phyloP scores from a whole-genome alignment of 1,140 invertebrate species.

The Neoseiulus cucumeris region DNA sequence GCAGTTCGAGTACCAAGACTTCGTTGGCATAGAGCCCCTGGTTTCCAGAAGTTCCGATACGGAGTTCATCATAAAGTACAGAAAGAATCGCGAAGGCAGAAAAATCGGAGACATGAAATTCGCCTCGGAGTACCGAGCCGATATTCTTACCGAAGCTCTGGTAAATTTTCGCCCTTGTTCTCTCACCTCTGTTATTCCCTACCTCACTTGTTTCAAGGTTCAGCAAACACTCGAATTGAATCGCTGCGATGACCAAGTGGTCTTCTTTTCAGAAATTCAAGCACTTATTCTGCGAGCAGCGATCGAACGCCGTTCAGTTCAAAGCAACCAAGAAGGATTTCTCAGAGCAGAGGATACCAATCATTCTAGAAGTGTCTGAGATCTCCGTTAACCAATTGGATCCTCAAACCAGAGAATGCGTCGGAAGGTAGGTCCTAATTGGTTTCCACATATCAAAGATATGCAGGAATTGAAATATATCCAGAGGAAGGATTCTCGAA shows the following conservation, averaged over 20 bases:
- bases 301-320: slow-evolving; percentile 34
- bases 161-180: slow-evolving; percentile 12
- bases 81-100: slow-evolving; percentile 42
- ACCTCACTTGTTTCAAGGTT: slow-evolving; percentile 8
- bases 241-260: slow-evolving; percentile 1
- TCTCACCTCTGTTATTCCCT: slow-evolving; percentile 5
- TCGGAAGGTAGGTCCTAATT: neutral
- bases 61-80: slow-evolving; percentile 68
- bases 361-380: slow-evolving; percentile 68
- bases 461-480: no score
- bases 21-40: slow-evolving; percentile 31
- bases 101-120: slow-evolving; percentile 89
- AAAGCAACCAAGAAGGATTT: slow-evolving; percentile 85
- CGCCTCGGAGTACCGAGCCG: slow-evolving; percentile 79
- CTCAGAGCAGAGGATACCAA: slow-evolving; percentile 67
- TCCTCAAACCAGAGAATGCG: slow-evolving; percentile 45
- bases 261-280: slow-evolving; percentile 31
- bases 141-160: slow-evolving; percentile 76
- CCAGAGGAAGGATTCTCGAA: neutral
- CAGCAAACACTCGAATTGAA: slow-evolving; percentile 13
- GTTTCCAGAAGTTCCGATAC: slow-evolving; percentile 23
- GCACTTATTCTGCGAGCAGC: slow-evolving; percentile 6
- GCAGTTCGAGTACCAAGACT: slow-evolving; percentile 36
- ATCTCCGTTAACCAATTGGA: slow-evolving; percentile 76
- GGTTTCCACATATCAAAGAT: slow-evolving; percentile 17